Evolutionary conservation across 1,140 invertebrate genomes (phyloP), one percentile per base, ranked within the genome.

Genomic region (Bombus breviceps): DNA sequence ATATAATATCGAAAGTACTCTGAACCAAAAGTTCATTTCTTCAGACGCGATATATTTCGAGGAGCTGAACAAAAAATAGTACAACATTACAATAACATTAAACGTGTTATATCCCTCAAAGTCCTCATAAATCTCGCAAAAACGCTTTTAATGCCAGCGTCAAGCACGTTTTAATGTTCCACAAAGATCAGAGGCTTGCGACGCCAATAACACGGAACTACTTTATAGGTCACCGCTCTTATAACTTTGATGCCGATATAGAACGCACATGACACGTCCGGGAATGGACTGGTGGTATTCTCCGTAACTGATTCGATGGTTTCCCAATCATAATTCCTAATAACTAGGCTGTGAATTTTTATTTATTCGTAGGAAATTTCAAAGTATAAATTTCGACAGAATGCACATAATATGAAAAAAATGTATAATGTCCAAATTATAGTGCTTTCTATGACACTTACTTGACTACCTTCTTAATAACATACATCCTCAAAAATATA

Each of bases 191-290:
- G 32, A 39, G 32, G 43, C 32, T 47, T 47, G 43, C 25, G 43
- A 74, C 43, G 32, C 41, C 73, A 47, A 32, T 47, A 74, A 53
- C 73, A n/a, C 32, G 43, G 32, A 32, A 25, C 32, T 34, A 34
- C 32, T 74, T 74, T 74, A 74, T 53, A 74, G 41, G 43, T 47
- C 72, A 34, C 47, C 43, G 72, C 32, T 74, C 73, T 18, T 74
- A 12, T 53, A 47, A 47, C 32, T 43, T 41, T n/a, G 39, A 15
- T 15, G 18, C 47, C 72, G 41, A 47, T 43, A 73, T 43, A 73
- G 41, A n/a, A 41, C 39, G 41, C 15, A 2, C 53, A 39, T 13
- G 34, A 34, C 74, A 76, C 32, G 34, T 59, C 43, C 32, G 25
- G 37, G 34, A 34, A 59, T 37, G 32, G 32, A 53, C 25, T 47